Conservation (phyloP, 2,888 invertebrate species). For the Limnephilus auricula region DNA sequence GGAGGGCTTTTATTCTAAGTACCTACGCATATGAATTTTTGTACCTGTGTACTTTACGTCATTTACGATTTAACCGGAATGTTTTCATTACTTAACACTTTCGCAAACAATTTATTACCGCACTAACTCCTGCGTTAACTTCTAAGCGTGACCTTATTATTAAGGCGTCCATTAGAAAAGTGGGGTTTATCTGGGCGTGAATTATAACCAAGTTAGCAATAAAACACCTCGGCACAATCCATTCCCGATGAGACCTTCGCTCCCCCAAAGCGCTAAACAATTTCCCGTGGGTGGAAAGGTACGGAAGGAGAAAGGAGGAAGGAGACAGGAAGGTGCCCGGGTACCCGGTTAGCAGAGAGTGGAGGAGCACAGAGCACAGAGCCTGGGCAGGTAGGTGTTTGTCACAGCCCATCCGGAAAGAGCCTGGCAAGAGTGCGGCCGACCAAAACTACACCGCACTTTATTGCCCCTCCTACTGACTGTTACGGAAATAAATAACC, state of each 20-base stretch:
- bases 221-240: constrained; percentile 62
- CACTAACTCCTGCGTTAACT: constrained; percentile 25
- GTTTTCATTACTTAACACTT: constrained; percentile 15
- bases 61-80: background rate
- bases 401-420: constrained; percentile 66
- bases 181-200: constrained; percentile 53
- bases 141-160: constrained; percentile 32
- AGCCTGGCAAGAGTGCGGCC: constrained; percentile 57
- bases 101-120: constrained; percentile 12
- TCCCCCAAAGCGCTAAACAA: constrained; percentile 60
- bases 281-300: constrained; percentile 43
- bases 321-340: constrained; percentile 12
- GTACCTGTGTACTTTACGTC: background rate
- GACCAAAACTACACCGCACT: constrained; percentile 63
- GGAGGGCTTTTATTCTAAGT: too few relatives aligned
- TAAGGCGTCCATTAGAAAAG: constrained; percentile 60
- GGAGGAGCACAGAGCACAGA: constrained; percentile 5
- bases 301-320: constrained; percentile 16
- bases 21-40: background rate
- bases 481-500: constrained; percentile 65
- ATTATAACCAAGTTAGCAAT: constrained; percentile 65
- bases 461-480: constrained; percentile 61
- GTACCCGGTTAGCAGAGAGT: background rate
- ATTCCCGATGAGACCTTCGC: constrained; percentile 51
- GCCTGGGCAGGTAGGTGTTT: constrained; percentile 54